phyloP scores from a whole-genome alignment of 1,140 invertebrate species.

The Sitobion miscanthi region DNA sequence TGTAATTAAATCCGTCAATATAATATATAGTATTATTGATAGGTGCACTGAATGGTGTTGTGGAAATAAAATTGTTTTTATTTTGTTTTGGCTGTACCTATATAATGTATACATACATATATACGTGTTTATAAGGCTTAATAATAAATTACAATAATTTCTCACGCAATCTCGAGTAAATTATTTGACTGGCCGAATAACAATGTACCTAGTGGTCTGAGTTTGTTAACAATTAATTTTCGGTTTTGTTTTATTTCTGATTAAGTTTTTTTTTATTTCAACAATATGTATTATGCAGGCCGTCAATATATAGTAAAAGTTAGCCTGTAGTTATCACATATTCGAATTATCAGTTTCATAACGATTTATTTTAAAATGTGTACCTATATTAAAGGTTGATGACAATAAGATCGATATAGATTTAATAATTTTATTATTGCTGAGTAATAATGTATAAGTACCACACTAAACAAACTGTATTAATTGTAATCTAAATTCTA shows the following conservation, averaged over 20 bases:
- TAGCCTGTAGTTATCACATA: conserved; percentile 15
- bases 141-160: conserved; percentile 24
- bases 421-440: neutral
- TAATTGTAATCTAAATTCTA: neutral
- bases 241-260: conserved; percentile 42
- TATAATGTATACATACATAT: neutral
- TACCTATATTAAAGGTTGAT: neutral
- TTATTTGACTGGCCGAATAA: conserved; percentile 20
- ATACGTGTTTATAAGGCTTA: conserved; percentile 1
- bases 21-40: conserved; percentile 27
- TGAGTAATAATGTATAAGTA: neutral
- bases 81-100: conserved; percentile 21
- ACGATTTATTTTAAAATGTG: neutral
- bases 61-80: conserved; percentile 30
- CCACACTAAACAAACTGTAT: neutral
- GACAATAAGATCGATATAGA: neutral
- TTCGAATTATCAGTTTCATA: neutral
- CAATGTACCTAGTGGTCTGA: neutral
- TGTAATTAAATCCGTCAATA: conserved; percentile 38
- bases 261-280: conserved; percentile 13
- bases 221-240: conserved; percentile 17
- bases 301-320: neutral
- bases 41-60: neutral
- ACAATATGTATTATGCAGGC: neutral
- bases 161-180: conserved; percentile 7